These are phyloP conservation scores for Cosmopolites sordidus DNA, from an alignment of 2,888 invertebrate species.

Conservation along the genomic window DNA sequence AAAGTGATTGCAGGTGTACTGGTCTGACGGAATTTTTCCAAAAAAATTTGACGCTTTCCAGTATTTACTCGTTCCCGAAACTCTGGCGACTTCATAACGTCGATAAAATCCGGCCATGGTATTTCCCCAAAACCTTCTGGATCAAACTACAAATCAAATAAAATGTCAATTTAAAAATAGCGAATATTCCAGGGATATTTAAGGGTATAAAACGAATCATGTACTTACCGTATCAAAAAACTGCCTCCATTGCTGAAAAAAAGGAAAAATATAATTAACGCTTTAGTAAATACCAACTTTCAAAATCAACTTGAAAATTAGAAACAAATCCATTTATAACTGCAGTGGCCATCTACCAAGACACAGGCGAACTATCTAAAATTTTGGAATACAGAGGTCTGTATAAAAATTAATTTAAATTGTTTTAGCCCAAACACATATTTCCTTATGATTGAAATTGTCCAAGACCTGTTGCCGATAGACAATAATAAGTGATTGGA, in stretches of 20 bases:
- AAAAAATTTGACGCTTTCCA: slow-evolving; percentile 55
- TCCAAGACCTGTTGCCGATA: too few relatives aligned
- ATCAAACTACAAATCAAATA: slow-evolving; percentile 64
- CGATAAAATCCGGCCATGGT: slow-evolving; percentile 77
- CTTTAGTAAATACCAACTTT: too few relatives aligned
- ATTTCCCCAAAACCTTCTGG: slow-evolving; percentile 92
- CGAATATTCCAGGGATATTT: background rate
- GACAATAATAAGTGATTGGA: too few relatives aligned
- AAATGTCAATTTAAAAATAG: background rate
- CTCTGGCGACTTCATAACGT: slow-evolving; percentile 58
- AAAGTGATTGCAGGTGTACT: slow-evolving; percentile 78
- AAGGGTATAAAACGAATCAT: background rate
- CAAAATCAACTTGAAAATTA: too few relatives aligned
- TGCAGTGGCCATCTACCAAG: too few relatives aligned
- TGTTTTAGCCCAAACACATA: too few relatives aligned
- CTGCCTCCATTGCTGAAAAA: slow-evolving; percentile 79
- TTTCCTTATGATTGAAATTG: too few relatives aligned
- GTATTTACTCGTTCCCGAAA: slow-evolving; percentile 45
- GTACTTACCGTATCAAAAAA: slow-evolving; percentile 77
- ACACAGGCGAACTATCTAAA: too few relatives aligned
- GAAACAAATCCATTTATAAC: too few relatives aligned
- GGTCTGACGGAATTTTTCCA: slow-evolving; percentile 68
- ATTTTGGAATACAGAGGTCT: too few relatives aligned
- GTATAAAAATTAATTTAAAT: too few relatives aligned
- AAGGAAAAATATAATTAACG: too few relatives aligned